Conservation (phyloP, 2,797 vertebrate genomes). For the Microctenopoma steveboyesi region DNA sequence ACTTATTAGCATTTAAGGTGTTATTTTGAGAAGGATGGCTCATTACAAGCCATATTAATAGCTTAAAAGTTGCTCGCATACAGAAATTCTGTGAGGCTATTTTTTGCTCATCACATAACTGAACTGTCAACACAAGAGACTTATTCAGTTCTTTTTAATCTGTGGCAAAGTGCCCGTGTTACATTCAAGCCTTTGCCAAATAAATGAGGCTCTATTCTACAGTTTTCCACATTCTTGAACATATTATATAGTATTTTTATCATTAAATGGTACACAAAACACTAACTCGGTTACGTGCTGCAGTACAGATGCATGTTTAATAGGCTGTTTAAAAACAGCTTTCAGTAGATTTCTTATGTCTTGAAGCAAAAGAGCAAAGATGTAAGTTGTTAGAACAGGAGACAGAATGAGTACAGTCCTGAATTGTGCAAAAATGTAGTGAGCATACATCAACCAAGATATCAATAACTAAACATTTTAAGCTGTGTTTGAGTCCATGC, state of each 20-base stretch:
- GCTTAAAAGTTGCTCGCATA: constrained; percentile 48
- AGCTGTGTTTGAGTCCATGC: neutral
- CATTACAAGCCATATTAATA: constrained; percentile 54
- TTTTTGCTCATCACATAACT: constrained; percentile 46
- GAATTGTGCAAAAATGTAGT: constrained; percentile 1
- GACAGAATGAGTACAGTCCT: constrained; percentile 10
- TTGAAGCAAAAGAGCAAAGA: neutral
- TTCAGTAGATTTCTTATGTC: neutral
- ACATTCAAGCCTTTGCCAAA: constrained; percentile 22
- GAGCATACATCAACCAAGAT: neutral
- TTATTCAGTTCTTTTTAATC: constrained; percentile 42
- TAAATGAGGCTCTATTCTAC: neutral
- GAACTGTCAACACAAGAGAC: constrained; percentile 52
- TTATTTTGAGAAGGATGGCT: constrained; percentile 48
- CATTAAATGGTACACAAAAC: neutral
- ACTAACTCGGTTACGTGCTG: neutral
- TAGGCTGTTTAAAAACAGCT: neutral
- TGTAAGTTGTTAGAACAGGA: neutral
- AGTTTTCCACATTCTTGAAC: neutral
- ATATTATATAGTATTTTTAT: neutral
- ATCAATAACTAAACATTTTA: constrained; percentile 7
- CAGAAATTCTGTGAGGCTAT: constrained; percentile 37
- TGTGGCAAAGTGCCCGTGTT: constrained; percentile 38
- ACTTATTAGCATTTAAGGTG: constrained; percentile 48
- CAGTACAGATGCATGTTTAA: neutral